Evolutionary conservation across 2,888 invertebrate genomes (phyloP).

Genomic region (Agriopis marginaria): DNA sequence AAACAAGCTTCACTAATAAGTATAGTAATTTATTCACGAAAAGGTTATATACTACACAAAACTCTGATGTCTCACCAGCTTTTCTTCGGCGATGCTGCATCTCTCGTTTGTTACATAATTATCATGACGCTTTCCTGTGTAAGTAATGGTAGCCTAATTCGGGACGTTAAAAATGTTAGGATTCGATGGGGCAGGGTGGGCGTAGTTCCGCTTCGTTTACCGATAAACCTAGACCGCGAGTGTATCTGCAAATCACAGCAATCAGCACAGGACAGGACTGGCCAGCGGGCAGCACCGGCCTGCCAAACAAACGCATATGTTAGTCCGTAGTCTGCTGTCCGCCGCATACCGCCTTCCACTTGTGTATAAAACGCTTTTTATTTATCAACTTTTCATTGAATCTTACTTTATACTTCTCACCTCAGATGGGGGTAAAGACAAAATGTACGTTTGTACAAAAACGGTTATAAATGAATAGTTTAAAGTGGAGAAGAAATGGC

Average conservation of each 20-base stretch:
- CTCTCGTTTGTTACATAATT: conserved; percentile 51
- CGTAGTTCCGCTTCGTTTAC: conserved; percentile 53
- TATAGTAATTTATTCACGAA: conserved; percentile 65
- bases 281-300: conserved; percentile 86
- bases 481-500: conserved; percentile 2
- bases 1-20: conserved; percentile 19
- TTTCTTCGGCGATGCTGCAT: conserved; percentile 49
- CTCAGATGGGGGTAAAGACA: conserved; percentile 5
- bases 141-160: conserved; percentile 35
- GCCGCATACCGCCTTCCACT: conserved; percentile 47
- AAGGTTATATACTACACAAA: conserved; percentile 61
- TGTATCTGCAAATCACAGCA: conserved; percentile 82
- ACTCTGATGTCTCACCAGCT: conserved; percentile 51
- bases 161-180: conserved; percentile 42
- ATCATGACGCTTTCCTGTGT: conserved; percentile 36
- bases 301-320: conserved; percentile 83
- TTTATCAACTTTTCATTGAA: conserved; percentile 2
- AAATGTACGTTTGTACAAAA: background rate
- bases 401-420: conserved; percentile 5
- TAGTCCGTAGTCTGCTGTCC: conserved; percentile 69
- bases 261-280: conserved; percentile 85
- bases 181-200: conserved; percentile 68
- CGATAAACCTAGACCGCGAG: conserved; percentile 74
- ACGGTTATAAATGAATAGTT: background rate
- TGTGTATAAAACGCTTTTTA: conserved; percentile 32